Conservation (phyloP, 2,797 vertebrate species). For the Onychomys torridus region DNA sequence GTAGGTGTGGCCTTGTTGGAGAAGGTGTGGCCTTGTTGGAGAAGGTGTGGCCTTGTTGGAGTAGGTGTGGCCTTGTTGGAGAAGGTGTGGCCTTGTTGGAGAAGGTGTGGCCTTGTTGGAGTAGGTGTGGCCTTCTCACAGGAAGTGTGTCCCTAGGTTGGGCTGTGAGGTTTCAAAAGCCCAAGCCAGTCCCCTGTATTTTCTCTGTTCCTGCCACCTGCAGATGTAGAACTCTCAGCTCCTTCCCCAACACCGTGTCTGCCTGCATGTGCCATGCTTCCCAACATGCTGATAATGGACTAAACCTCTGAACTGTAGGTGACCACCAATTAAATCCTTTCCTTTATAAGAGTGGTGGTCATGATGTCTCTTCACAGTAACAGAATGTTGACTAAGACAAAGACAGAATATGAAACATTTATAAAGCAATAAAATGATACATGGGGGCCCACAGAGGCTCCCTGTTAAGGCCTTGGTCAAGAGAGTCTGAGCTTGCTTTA, state of each 20-base stretch:
- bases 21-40: too few relatives aligned
- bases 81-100: too few relatives aligned
- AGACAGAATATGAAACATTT: constrained; percentile 26
- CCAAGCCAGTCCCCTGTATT: neutral
- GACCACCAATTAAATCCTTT: neutral
- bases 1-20: too few relatives aligned
- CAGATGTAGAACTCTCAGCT: neutral
- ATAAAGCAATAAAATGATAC: neutral
- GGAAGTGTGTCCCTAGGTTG: neutral
- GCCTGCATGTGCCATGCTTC: neutral
- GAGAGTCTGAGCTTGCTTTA: too few relatives aligned
- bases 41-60: too few relatives aligned
- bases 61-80: too few relatives aligned
- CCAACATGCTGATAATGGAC: neutral
- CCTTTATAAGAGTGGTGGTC: neutral
- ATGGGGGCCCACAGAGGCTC: too few relatives aligned
- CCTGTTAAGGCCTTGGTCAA: too few relatives aligned
- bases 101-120: neutral
- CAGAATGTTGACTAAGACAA: neutral
- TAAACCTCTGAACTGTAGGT: too few relatives aligned
- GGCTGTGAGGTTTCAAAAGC: neutral
- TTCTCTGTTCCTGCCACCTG: neutral
- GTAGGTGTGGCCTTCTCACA: neutral
- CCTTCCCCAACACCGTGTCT: neutral
- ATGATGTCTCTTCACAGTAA: neutral